phyloP scores from a whole-genome alignment of 2,888 invertebrate genomes.

The Netelia fuscicornis region DNA sequence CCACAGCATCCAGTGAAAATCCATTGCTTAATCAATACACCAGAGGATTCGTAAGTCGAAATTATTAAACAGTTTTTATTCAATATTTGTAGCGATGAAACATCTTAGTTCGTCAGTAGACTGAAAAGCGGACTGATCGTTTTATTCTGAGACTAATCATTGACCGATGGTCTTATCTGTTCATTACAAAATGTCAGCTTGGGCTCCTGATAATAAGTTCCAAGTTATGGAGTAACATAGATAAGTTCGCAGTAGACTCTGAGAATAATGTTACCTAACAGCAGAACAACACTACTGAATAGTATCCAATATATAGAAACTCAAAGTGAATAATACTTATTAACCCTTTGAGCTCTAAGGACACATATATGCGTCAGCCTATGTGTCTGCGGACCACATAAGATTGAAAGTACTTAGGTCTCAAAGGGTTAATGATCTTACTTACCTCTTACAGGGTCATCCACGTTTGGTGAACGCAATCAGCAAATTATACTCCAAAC shows the following conservation, averaged over 20 bases:
- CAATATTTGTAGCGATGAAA: not conserved
- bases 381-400: no score
- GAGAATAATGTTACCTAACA: not conserved
- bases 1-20: constrained; percentile 89
- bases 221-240: not conserved
- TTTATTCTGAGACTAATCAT: not conserved
- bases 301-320: not conserved
- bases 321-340: constrained; percentile 7
- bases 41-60: constrained; percentile 93
- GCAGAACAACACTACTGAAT: not conserved
- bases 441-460: constrained; percentile 91
- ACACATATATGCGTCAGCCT: no score
- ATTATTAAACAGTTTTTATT: constrained; percentile 14
- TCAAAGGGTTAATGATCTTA: constrained; percentile 19
- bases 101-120: not conserved
- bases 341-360: no score
- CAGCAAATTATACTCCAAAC: constrained; percentile 93
- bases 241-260: not conserved
- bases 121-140: not conserved
- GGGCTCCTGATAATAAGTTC: not conserved
- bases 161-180: not conserved
- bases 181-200: not conserved
- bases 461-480: constrained; percentile 94
- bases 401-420: no score
- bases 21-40: constrained; percentile 96